A percentile compares a stretch with the other conserved stretches of the same genome.
Evolutionary conservation across 1,140 invertebrate genomes (phyloP).

Genomic region (Dinoponera quadriceps): DNA sequence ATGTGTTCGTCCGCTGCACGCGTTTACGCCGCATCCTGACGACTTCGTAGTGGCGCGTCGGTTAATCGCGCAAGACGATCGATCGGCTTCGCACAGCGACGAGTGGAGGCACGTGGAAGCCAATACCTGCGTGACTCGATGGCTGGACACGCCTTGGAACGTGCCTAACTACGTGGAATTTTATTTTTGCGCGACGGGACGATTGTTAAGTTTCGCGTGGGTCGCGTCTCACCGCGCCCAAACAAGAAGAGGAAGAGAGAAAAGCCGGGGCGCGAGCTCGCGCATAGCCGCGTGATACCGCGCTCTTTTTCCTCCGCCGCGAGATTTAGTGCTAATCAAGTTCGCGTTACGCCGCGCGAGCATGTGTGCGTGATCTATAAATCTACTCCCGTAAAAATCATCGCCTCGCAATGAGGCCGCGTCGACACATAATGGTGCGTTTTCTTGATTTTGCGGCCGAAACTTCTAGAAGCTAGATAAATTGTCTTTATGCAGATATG

Average conservation of each 20-base stretch:
- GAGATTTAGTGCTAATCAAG: conserved; percentile 23
- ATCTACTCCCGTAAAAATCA: background rate
- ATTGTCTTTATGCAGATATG: too few relatives aligned
- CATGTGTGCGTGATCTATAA: conserved; percentile 22
- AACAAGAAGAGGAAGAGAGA: conserved; percentile 38
- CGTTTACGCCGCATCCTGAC: background rate
- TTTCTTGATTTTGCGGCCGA: too few relatives aligned
- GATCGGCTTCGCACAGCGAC: conserved; percentile 23
- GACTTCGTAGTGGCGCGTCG: conserved; percentile 20
- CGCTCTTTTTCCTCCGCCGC: background rate
- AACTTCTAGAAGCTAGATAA: too few relatives aligned
- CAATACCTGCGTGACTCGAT: conserved; percentile 21
- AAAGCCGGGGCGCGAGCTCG: background rate
- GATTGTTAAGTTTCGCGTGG: conserved; percentile 44
- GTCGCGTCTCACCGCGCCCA: conserved; percentile 22
- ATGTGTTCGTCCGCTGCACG: too few relatives aligned
- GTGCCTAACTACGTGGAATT: conserved; percentile 44
- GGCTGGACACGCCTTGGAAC: conserved; percentile 44
- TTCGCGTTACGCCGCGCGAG: conserved; percentile 4
- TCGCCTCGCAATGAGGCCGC: background rate
- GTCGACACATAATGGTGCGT: too few relatives aligned
- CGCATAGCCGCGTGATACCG: background rate
- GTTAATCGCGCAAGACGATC: conserved; percentile 45
- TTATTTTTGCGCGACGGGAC: conserved; percentile 16
- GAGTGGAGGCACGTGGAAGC: conserved; percentile 43